Conservation (phyloP, 2,888 invertebrate genomes). For the Chorisops tibialis region DNA sequence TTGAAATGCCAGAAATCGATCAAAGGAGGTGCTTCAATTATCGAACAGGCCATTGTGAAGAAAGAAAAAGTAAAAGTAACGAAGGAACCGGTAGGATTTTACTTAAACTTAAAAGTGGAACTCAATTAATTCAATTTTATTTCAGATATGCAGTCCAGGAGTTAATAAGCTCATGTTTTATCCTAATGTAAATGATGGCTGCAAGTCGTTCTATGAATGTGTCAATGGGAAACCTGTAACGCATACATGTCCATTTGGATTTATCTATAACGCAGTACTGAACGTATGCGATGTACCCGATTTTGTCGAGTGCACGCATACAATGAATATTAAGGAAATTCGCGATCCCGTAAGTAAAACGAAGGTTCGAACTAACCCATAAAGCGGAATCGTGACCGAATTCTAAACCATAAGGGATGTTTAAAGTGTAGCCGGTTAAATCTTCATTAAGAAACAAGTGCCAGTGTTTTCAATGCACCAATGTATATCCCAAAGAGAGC, state of each 20-base stretch:
- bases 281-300: constrained; percentile 24
- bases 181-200: constrained; percentile 16
- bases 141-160: constrained; percentile 5
- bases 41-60: too few relatives aligned
- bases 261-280: constrained; percentile 14
- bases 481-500: too few relatives aligned
- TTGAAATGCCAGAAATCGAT: background rate
- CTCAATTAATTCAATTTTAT: background rate
- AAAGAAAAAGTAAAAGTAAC: background rate
- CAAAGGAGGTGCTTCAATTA: too few relatives aligned
- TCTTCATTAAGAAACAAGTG: too few relatives aligned
- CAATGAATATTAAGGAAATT: background rate
- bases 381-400: too few relatives aligned
- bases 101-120: background rate
- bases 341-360: constrained; percentile 7
- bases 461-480: too few relatives aligned
- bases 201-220: constrained; percentile 28
- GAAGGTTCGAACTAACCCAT: background rate
- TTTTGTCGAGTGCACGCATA: constrained; percentile 12
- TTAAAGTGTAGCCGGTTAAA: too few relatives aligned
- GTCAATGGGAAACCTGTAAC: constrained; percentile 6
- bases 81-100: background rate
- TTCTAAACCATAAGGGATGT: too few relatives aligned
- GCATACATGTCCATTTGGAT: constrained; percentile 26
- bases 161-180: constrained; percentile 10